Evolutionary conservation across 2,888 invertebrate species (phyloP).

Genomic region (Eucriotettix oculatus): DNA sequence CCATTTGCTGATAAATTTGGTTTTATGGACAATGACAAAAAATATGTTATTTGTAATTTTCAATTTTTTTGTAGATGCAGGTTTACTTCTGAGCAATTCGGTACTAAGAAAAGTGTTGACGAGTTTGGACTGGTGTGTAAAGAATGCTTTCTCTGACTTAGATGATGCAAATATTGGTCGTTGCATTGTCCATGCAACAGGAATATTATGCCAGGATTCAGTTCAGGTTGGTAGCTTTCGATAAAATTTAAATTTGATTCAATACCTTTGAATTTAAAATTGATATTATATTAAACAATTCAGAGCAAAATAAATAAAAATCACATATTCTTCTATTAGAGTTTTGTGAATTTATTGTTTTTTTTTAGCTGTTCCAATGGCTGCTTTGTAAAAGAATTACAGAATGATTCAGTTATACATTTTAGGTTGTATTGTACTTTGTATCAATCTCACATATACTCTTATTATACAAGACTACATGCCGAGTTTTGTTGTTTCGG

Average conservation of each 20-base stretch:
- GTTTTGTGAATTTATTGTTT: too few relatives aligned
- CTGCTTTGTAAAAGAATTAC: too few relatives aligned
- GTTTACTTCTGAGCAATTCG: slow-evolving; percentile 75
- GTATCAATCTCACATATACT: too few relatives aligned
- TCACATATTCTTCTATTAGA: too few relatives aligned
- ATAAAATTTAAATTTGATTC: slow-evolving; percentile 6
- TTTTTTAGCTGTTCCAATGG: too few relatives aligned
- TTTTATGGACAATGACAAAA: not conserved
- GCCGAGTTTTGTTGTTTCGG: too few relatives aligned
- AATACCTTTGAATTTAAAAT: not conserved
- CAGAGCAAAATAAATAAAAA: too few relatives aligned
- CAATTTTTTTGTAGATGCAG: slow-evolving; percentile 45
- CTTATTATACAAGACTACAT: too few relatives aligned
- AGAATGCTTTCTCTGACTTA: slow-evolving; percentile 64
- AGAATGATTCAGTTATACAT: too few relatives aligned
- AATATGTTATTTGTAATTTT: not conserved
- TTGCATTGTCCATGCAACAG: slow-evolving; percentile 59
- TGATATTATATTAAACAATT: too few relatives aligned
- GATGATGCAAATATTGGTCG: slow-evolving; percentile 79
- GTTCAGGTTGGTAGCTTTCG: slow-evolving; percentile 30
- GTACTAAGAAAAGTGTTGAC: slow-evolving; percentile 60
- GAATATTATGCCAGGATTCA: slow-evolving; percentile 37
- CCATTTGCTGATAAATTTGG: too few relatives aligned
- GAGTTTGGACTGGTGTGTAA: slow-evolving; percentile 78
- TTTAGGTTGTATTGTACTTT: too few relatives aligned